Evolutionary conservation across 2,797 vertebrate genomes (phyloP), one percentile per base, ranked within the genome.

Genomic region (Acropternis orthonyx): DNA sequence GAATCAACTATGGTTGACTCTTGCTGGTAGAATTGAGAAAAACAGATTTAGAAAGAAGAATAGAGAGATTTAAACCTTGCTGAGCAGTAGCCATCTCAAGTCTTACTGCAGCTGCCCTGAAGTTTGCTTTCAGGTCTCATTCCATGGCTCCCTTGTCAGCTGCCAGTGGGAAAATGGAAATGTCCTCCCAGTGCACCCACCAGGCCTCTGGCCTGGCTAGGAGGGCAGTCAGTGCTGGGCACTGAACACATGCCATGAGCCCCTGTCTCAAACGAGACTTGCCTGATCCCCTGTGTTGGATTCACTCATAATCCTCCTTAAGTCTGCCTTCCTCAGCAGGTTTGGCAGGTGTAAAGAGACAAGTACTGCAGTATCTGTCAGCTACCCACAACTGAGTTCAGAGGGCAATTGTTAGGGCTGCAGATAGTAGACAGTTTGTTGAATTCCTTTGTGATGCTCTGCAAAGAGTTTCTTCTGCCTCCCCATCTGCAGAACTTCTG

Each of bases 1-100:
- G 46, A 52, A 55, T 34, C 54, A 91, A 34, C 28, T 49, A 11
- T 28, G 8, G 3, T 78, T 68, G 37, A 75, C 68, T 54, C 65
- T 91, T 87, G 32, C 37, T 71, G 32, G 23, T 26, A 89, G 77
- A 86, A 76, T 46, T 52, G 3, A 88, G 54, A 78, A 88, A 63
- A 88, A 72, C 3, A 7, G 18, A 21, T 74, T 77, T 74, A 51
- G 61, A 73, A 58, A 58, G 14, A 10, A 80, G 22, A 74, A 37
- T 32, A 39, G 3, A 51, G 61, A 83, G 44, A 39, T 74, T 39
- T 72, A 88, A 71, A 71, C 61, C 44, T 56, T 36, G 16, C 18
- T 56, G 19, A 7, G 11, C 43, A 73, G 26, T 28, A 19, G 16
- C 12, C 30, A 44, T 58, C n/a, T 79, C 9, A 15, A 20, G 13